Conservation (phyloP, 1,140 invertebrate genomes). For the Macrobrachium nipponense region DNA sequence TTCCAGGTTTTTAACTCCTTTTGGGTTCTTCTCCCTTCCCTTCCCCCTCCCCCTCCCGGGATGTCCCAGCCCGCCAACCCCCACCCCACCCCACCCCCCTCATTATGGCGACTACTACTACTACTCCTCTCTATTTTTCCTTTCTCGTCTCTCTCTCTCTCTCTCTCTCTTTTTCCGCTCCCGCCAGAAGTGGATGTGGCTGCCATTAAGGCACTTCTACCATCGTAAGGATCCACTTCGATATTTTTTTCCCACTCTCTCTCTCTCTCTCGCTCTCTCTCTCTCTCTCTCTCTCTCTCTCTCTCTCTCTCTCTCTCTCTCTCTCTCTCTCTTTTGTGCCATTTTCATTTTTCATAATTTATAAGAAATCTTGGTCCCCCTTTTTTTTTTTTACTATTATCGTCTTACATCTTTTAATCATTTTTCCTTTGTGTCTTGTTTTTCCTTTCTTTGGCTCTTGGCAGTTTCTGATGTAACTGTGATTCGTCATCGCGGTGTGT, state of each 20-base stretch:
- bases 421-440: not conserved
- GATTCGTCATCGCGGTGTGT: not conserved
- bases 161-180: not conserved
- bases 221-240: not conserved
- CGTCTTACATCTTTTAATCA: not conserved
- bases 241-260: not conserved
- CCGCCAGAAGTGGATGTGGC: not conserved
- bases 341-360: not conserved
- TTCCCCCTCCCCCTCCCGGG: not conserved
- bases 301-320: slow-evolving; percentile 24
- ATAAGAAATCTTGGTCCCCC: not conserved
- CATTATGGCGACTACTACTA: too few relatives aligned
- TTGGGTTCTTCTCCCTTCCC: not conserved
- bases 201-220: not conserved
- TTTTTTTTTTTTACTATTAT: too few relatives aligned
- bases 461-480: not conserved
- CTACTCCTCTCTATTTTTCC: not conserved
- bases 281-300: slow-evolving; percentile 19
- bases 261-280: slow-evolving; percentile 24
- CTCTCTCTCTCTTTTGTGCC: slow-evolving; percentile 7
- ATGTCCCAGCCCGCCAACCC: too few relatives aligned
- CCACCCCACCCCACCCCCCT: too few relatives aligned
- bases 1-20: not conserved
- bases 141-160: not conserved
- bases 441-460: slow-evolving; percentile 11